Percentiles rank a stretch among this genome's conserved stretches.
phyloP scores from a whole-genome alignment of 2,113 vertebrate species.

The Labrus mixtus region DNA sequence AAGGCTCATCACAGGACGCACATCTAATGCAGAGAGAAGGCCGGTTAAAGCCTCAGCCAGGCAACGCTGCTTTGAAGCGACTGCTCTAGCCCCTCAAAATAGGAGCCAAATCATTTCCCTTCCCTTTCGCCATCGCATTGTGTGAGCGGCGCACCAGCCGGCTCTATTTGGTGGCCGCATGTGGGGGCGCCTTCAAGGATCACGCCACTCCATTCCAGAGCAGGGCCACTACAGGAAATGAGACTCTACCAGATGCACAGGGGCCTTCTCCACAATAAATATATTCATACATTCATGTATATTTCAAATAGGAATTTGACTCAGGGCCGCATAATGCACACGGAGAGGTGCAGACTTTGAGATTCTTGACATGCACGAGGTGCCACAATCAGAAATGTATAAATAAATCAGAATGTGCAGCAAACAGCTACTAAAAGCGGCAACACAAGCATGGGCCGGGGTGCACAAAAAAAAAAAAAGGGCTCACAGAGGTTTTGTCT shows the following conservation, averaged over 20 bases:
- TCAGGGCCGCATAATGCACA: slow-evolving; percentile 66
- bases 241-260: slow-evolving; percentile 52
- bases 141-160: slow-evolving; percentile 53
- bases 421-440: slow-evolving; percentile 69
- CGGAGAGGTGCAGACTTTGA: slow-evolving; percentile 44
- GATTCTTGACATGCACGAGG: slow-evolving; percentile 63
- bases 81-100: slow-evolving; percentile 59
- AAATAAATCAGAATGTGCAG: slow-evolving; percentile 78
- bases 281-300: slow-evolving; percentile 76
- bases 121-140: slow-evolving; percentile 64
- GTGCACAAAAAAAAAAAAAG: not conserved
- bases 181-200: slow-evolving; percentile 69
- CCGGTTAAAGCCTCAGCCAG: slow-evolving; percentile 71
- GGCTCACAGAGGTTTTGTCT: slow-evolving; percentile 63
- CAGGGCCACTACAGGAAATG: slow-evolving; percentile 66
- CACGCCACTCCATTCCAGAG: slow-evolving; percentile 71
- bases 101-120: slow-evolving; percentile 78
- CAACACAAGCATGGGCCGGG: slow-evolving; percentile 34
- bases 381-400: slow-evolving; percentile 72
- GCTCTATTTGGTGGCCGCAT: slow-evolving; percentile 59
- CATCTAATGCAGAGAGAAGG: slow-evolving; percentile 75
- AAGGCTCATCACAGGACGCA: slow-evolving; percentile 77
- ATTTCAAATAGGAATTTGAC: slow-evolving; percentile 72
- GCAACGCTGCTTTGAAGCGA: slow-evolving; percentile 74
- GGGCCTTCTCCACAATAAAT: slow-evolving; percentile 59